phyloP scores from a whole-genome alignment of 2,888 invertebrate genomes.

The Phorcus lineatus region DNA sequence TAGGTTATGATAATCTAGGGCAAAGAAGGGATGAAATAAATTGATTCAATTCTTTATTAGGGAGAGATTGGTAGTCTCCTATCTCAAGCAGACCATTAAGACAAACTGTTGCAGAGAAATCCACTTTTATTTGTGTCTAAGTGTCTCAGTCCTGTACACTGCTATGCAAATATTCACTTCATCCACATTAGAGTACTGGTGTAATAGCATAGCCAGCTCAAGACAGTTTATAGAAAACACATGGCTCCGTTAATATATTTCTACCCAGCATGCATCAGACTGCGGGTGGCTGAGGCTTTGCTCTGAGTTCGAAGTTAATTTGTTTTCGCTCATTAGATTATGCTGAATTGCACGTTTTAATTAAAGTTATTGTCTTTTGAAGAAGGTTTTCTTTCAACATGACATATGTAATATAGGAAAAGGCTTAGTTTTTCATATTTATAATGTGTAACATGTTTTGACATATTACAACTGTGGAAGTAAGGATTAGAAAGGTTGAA shows the following conservation, averaged over 20 bases:
- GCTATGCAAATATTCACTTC: background rate
- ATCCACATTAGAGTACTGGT: background rate
- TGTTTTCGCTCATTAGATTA: background rate
- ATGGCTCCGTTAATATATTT: too few species aligned
- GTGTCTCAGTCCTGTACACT: background rate
- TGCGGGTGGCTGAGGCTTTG: background rate
- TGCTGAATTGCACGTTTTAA: background rate
- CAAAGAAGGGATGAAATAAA: too few species aligned
- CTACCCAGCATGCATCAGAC: too few species aligned
- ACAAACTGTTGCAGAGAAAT: too few species aligned
- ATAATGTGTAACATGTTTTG: background rate
- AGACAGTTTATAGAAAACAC: too few species aligned
- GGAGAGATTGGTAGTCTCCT: too few species aligned
- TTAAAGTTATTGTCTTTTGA: slow-evolving; percentile 7
- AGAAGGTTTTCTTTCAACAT: background rate
- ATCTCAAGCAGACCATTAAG: too few species aligned
- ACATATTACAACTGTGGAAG: background rate
- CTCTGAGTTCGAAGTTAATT: background rate
- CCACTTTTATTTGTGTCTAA: too few species aligned
- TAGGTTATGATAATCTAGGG: too few species aligned
- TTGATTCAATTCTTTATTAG: too few species aligned
- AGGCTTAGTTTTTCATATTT: background rate
- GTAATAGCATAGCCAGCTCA: too few species aligned
- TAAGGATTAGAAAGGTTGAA: too few species aligned
- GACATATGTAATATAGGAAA: background rate